Evolutionary conservation across 2,888 invertebrate genomes (phyloP), one percentile per base, ranked within the genome.

Genomic region (Euzophera pinguis): DNA sequence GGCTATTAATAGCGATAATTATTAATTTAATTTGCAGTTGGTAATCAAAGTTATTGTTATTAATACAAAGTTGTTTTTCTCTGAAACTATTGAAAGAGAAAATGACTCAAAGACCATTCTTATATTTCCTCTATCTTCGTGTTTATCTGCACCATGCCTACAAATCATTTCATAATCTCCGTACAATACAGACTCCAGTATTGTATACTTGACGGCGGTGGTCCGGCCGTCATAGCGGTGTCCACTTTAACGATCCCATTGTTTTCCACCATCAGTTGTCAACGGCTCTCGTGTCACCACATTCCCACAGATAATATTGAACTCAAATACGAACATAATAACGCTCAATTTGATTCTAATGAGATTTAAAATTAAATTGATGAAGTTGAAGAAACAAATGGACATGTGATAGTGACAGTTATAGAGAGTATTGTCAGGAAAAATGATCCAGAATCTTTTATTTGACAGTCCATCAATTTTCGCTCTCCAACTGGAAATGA

Each of bases 201-300:
- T 74, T 77, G 76, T 76, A 62, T 60, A 53, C 67, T 65, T 70
- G 74, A 69, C 69, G 89, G 89, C 69, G 89, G 89, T 87, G 89
- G 89, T 88, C 88, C 69, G 62, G 62, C 61, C 81, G 75, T 88
- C 87, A 86, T 81, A 77, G 66, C 63, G 68, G 69, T 79, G 82
- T 78, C 80, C 81, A 80, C 75, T 81, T 79, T 87, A 88, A 88
- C 78, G 87, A 88, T 76, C 73, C 87, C 69, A 89, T 89, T 89
- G 89, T 89, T 83, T 84, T 64, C 75, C 63, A 71, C 74, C 77
- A 84, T 84, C 80, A 75, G 74, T 77, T 84, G 86, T 84, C 82
- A 84, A 82, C 81, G 35, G 12, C 35, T 22, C 50, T 68, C 67
- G 64, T 73, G 75, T 71, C 71, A 73, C 63, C 71, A 62, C 65